phyloP scores from a whole-genome alignment of 2,113 vertebrate genomes.

The Phodopus roborovskii region DNA sequence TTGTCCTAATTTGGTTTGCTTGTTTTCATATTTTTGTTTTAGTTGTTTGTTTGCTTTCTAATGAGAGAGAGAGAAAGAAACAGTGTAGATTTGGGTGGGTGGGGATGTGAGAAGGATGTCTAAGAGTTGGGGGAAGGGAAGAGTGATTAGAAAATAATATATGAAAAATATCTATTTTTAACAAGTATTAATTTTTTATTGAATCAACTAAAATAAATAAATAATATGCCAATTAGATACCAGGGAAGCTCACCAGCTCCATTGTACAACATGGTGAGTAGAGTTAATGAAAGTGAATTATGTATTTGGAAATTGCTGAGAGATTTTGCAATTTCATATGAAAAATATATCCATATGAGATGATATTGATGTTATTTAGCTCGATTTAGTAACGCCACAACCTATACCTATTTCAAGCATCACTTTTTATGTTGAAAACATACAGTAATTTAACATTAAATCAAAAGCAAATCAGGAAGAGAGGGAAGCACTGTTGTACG shows the following conservation, averaged over 20 bases:
- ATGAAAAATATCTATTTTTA: background rate
- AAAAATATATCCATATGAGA: background rate
- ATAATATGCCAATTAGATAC: background rate
- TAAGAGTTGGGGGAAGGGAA: background rate
- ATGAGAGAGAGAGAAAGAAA: background rate
- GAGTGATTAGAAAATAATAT: background rate
- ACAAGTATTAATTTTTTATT: background rate
- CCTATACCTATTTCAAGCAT: background rate
- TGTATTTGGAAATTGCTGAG: background rate
- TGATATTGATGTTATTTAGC: background rate
- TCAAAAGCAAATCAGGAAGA: background rate
- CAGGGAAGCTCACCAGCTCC: background rate
- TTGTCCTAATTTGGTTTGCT: background rate
- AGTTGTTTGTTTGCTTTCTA: background rate
- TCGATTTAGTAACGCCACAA: background rate
- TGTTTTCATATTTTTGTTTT: background rate
- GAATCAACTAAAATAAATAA: background rate
- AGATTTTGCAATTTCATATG: background rate
- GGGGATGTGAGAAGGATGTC: background rate
- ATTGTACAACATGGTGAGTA: background rate
- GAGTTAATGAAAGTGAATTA: background rate
- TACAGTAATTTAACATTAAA: background rate
- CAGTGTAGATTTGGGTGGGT: background rate
- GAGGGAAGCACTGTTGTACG: background rate
- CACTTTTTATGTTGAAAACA: background rate